Conservation (phyloP, 2,113 vertebrate species). For the Salminus brasiliensis region DNA sequence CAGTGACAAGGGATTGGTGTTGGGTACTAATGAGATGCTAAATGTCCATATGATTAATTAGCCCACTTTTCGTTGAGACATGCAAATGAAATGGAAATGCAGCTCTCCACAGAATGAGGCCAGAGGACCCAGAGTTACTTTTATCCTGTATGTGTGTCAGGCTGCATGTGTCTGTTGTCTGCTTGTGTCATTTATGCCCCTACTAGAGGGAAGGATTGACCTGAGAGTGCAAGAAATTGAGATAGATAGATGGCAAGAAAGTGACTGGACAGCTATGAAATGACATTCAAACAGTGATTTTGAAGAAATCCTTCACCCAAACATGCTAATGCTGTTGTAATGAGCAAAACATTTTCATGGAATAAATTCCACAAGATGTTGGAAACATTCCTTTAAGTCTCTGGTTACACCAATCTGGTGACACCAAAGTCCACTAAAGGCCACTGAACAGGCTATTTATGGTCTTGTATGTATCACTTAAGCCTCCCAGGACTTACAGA, state of each 20-base stretch:
- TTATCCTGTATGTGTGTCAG: conserved; percentile 27
- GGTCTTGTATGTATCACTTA: too few species aligned
- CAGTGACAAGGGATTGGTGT: conserved; percentile 50
- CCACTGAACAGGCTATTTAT: too few species aligned
- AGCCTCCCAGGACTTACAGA: too few species aligned
- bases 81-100: conserved; percentile 73
- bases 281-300: background rate
- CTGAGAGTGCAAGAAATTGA: background rate
- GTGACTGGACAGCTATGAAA: background rate
- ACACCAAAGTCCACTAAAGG: too few species aligned
- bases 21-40: conserved; percentile 65
- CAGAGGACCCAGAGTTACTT: conserved; percentile 15
- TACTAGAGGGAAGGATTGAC: background rate
- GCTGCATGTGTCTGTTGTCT: background rate
- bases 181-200: background rate
- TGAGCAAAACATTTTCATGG: too few species aligned
- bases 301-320: background rate
- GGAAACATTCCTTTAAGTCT: too few species aligned
- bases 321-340: background rate
- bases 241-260: background rate
- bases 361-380: too few species aligned
- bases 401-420: too few species aligned
- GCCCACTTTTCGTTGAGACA: conserved; percentile 62
- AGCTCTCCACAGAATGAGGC: conserved; percentile 33
- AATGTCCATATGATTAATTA: conserved; percentile 76